Percentiles rank a stretch among this genome's conserved stretches.
These are phyloP conservation scores for Harlomillsia oculata DNA, from an alignment of 1,140 invertebrate species.

Conservation along the genomic window DNA sequence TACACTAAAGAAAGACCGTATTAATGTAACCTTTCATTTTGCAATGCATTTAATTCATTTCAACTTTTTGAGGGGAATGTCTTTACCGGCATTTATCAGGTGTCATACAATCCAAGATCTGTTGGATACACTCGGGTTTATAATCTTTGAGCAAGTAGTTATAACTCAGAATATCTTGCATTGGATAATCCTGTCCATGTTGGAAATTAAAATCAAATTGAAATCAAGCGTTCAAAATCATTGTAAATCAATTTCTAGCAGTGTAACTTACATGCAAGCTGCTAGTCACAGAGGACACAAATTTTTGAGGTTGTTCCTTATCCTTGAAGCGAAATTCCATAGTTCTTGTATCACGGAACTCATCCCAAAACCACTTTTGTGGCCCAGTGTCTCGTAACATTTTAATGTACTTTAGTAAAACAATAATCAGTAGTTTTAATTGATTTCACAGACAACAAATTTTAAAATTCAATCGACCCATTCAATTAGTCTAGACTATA, in stretches of 20 bases:
- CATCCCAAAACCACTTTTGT: conserved; percentile 81
- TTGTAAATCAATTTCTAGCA: no score
- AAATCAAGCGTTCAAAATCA: no score
- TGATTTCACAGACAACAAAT: no score
- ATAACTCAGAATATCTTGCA: conserved; percentile 73
- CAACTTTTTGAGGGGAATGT: no score
- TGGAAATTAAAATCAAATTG: no score
- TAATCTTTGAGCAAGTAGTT: conserved; percentile 68
- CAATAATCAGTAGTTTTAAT: no score
- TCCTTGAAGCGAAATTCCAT: conserved; percentile 87
- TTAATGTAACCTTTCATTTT: neutral
- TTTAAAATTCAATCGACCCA: no score
- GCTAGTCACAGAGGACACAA: conserved; percentile 57
- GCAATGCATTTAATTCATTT: no score
- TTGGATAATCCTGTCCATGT: conserved; percentile 65
- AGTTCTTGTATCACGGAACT: conserved; percentile 64
- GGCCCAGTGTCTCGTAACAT: conserved; percentile 67
- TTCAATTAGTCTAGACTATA: neutral
- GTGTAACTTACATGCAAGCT: conserved; percentile 44
- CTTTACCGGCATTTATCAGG: conserved; percentile 73
- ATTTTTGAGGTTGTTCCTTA: conserved; percentile 64
- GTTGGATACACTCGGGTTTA: conserved; percentile 69
- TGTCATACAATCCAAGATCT: conserved; percentile 59
- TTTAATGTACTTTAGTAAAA: conserved; percentile 70
- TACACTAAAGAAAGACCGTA: conserved; percentile 79